These are phyloP conservation scores for Anas acuta DNA, from an alignment of 2,797 vertebrate genomes.

Conservation along the genomic window DNA sequence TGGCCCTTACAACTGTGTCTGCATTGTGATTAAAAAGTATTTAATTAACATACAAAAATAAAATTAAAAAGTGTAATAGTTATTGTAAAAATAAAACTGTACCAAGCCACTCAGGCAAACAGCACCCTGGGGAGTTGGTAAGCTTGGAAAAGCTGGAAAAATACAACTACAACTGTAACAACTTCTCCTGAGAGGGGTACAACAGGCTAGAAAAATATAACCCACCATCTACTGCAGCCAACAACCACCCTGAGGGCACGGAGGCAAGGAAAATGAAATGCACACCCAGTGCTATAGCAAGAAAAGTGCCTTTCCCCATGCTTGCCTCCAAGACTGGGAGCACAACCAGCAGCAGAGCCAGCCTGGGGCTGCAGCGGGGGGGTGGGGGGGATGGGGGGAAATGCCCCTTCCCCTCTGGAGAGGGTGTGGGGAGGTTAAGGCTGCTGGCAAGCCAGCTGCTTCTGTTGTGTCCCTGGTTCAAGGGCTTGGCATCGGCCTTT, in stretches of 20 bases:
- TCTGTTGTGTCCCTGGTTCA: background rate
- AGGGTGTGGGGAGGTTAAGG: background rate
- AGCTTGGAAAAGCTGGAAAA: constrained; percentile 65
- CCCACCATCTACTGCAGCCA: constrained; percentile 24
- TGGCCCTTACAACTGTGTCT: constrained; percentile 45
- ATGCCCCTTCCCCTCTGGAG: background rate
- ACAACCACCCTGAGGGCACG: constrained; percentile 1
- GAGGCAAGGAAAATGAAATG: background rate
- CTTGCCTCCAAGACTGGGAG: background rate
- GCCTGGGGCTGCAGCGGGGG: background rate
- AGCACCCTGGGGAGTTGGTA: constrained; percentile 17
- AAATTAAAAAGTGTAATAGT: constrained; percentile 71
- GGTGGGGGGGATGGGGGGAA: background rate
- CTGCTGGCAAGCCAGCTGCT: background rate
- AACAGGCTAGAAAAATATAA: constrained; percentile 66
- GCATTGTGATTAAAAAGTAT: constrained; percentile 60
- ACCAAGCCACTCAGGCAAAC: constrained; percentile 69
- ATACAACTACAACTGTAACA: constrained; percentile 41
- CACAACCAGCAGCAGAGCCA: background rate
- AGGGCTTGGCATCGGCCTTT: background rate
- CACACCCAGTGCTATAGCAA: background rate
- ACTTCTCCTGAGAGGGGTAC: constrained; percentile 31
- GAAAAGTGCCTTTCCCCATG: background rate
- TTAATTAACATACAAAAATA: constrained; percentile 80
- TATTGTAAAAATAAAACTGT: constrained; percentile 68